Percentiles rank a stretch among this genome's conserved stretches.
These are phyloP conservation scores for Melipona bicolor DNA, from an alignment of 2,888 invertebrate species.

Conservation along the genomic window DNA sequence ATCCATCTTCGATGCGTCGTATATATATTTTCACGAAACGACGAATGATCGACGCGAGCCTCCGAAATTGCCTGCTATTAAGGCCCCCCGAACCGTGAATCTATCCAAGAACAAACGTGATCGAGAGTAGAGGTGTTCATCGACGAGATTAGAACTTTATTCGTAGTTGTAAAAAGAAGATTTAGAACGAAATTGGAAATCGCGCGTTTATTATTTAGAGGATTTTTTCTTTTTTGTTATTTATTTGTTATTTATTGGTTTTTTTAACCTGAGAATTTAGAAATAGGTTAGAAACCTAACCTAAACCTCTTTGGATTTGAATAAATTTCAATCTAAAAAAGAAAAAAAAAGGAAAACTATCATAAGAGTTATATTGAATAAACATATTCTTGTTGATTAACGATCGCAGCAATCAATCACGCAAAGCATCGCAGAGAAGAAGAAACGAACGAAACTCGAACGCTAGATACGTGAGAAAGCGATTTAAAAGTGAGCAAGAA, in stretches of 20 bases:
- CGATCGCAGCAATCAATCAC: conserved; percentile 7
- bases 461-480: not conserved
- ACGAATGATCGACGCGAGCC: conserved; percentile 16
- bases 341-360: not conserved
- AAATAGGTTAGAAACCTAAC: too few relatives aligned
- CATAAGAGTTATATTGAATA: not conserved
- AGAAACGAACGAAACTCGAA: not conserved
- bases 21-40: conserved; percentile 31
- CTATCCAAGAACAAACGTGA: not conserved
- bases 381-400: not conserved
- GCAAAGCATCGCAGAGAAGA: not conserved
- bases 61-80: conserved; percentile 28
- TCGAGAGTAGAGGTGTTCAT: too few relatives aligned
- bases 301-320: too few relatives aligned
- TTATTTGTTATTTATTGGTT: too few relatives aligned
- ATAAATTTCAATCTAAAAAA: conserved; percentile 2
- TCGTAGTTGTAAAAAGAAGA: not conserved
- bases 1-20: conserved; percentile 7
- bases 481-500: not conserved
- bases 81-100: not conserved
- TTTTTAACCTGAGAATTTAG: too few relatives aligned
- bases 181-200: not conserved
- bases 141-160: not conserved
- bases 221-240: too few relatives aligned
- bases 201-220: too few relatives aligned